A percentile compares a stretch with the other conserved stretches of the same genome.
Evolutionary conservation across 2,888 invertebrate species (phyloP).

Genomic region (Epinotia nisella): DNA sequence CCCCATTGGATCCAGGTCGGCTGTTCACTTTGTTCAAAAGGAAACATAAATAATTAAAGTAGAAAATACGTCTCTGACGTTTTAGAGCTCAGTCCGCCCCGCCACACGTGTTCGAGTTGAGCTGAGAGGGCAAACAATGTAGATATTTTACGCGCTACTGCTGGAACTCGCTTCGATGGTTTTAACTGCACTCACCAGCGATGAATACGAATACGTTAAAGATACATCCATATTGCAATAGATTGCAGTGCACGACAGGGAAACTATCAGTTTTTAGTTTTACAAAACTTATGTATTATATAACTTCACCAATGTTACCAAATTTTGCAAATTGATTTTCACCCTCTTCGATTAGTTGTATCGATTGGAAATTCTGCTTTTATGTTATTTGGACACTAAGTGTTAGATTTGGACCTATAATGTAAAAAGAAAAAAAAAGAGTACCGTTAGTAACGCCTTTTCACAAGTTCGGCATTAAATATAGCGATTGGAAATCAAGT

Average conservation of each 20-base stretch:
- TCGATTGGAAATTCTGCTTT: too few species aligned
- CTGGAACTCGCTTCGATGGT: neutral
- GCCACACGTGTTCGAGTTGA: slow-evolving; percentile 19
- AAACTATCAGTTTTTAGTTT: neutral
- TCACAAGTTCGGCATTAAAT: too few species aligned
- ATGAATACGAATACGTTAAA: neutral
- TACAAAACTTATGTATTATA: too few species aligned
- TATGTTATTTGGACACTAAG: too few species aligned
- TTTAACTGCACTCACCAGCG: neutral
- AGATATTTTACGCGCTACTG: slow-evolving; percentile 9
- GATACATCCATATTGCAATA: neutral
- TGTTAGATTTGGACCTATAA: too few species aligned
- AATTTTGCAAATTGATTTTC: too few species aligned
- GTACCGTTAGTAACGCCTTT: too few species aligned
- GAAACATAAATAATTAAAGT: slow-evolving; percentile 35
- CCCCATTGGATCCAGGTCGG: slow-evolving; percentile 19
- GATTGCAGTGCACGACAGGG: neutral
- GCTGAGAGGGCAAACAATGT: slow-evolving; percentile 22
- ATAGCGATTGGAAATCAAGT: too few species aligned
- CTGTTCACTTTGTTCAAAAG: slow-evolving; percentile 34
- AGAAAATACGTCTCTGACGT: slow-evolving; percentile 29
- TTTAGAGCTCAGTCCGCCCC: slow-evolving; percentile 16
- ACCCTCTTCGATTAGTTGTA: too few species aligned
- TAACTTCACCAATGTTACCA: too few species aligned
- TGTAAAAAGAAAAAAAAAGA: too few species aligned